A percentile compares a stretch with the other conserved stretches of the same genome.
These are phyloP conservation scores for Myopa testacea DNA, from an alignment of 2,888 invertebrate species.

Conservation along the genomic window DNA sequence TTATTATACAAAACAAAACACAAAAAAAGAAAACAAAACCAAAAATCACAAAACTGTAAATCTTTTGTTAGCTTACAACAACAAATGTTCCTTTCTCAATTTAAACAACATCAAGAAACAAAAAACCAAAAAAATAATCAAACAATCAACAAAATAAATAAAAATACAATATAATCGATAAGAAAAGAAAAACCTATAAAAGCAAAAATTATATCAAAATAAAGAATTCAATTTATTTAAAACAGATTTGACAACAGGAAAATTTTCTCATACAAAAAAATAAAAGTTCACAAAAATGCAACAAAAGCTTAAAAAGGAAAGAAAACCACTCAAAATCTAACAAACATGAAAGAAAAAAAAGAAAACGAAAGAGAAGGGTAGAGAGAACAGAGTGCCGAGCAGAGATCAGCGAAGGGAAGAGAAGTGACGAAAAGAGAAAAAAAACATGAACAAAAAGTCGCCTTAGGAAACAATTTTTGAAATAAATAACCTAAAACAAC, in stretches of 20 bases:
- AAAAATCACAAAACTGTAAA: too few relatives aligned
- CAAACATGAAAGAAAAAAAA: too few relatives aligned
- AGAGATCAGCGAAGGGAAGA: not conserved
- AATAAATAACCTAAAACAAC: not conserved
- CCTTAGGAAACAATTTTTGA: conserved; percentile 36
- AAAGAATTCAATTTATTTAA: too few relatives aligned
- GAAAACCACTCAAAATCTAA: too few relatives aligned
- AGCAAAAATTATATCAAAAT: too few relatives aligned
- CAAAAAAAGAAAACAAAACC: too few relatives aligned
- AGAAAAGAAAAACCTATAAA: too few relatives aligned
- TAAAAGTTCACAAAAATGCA: too few relatives aligned
- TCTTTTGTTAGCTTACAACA: not conserved
- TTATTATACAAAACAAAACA: conserved; percentile 11
- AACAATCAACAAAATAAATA: not conserved
- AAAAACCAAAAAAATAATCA: conserved; percentile 10
- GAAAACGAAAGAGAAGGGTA: not conserved
- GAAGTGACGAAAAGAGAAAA: not conserved
- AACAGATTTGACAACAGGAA: too few relatives aligned
- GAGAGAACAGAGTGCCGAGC: too few relatives aligned
- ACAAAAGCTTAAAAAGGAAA: too few relatives aligned
- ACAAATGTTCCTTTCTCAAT: conserved; percentile 23
- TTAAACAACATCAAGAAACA: conserved; percentile 9
- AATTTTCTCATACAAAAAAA: too few relatives aligned
- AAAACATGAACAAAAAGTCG: conserved; percentile 12
- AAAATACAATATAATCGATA: not conserved